phyloP scores from a whole-genome alignment of 2,888 invertebrate species.

The Smittia sp. region DNA sequence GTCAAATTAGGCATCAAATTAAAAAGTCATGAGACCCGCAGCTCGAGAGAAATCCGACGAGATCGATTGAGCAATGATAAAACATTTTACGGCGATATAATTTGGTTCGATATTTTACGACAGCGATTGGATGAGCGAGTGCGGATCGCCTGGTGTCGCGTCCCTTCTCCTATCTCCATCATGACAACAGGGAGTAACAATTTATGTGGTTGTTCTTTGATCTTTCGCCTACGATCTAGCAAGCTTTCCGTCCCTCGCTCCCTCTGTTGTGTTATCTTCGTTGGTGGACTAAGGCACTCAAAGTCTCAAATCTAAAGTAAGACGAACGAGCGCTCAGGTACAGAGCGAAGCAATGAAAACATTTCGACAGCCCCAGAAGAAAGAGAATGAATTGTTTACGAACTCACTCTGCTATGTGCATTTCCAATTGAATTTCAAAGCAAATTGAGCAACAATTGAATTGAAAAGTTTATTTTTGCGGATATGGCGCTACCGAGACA shows the following conservation, averaged over 20 bases:
- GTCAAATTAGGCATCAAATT: slow-evolving; percentile 36
- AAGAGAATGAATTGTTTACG: slow-evolving; percentile 21
- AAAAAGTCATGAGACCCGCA: slow-evolving; percentile 38
- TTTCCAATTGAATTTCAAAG: neutral
- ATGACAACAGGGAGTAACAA: slow-evolving; percentile 26
- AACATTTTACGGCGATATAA: slow-evolving; percentile 39
- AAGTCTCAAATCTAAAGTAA: neutral
- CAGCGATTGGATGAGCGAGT: neutral
- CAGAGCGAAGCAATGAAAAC: neutral
- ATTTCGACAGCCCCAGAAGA: neutral
- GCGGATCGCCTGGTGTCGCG: slow-evolving; percentile 1
- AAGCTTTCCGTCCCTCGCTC: neutral
- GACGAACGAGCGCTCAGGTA: slow-evolving; percentile 7
- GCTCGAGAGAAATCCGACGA: neutral
- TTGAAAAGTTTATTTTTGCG: slow-evolving; percentile 19
- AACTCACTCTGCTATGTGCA: neutral
- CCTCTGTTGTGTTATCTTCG: slow-evolving; percentile 20
- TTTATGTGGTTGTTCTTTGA: slow-evolving; percentile 38
- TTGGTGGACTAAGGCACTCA: slow-evolving; percentile 34
- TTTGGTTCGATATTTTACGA: slow-evolving; percentile 39
- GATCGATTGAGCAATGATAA: slow-evolving; percentile 36
- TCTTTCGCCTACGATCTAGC: slow-evolving; percentile 3
- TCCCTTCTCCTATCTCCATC: neutral
- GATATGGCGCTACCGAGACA: slow-evolving; percentile 39
- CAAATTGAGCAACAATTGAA: slow-evolving; percentile 24